Evolutionary conservation across 2,888 invertebrate species (phyloP).

Genomic region (Creontiades dilutus): DNA sequence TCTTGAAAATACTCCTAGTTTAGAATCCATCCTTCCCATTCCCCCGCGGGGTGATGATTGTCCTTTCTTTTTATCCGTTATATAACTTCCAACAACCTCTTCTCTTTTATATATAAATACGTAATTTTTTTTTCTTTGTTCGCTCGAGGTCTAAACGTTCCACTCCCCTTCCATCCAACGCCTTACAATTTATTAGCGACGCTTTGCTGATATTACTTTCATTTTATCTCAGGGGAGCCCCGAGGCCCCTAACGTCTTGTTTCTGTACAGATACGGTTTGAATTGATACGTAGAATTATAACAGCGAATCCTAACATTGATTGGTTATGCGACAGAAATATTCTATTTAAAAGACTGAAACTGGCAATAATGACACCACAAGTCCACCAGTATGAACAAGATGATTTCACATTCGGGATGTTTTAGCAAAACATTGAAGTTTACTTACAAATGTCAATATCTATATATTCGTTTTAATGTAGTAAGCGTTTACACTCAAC

Average conservation of each 20-base stretch:
- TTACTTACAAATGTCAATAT: too few species aligned
- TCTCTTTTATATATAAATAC: neutral
- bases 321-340: too few species aligned
- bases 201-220: slow-evolving; percentile 39
- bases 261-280: neutral
- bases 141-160: neutral
- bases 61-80: slow-evolving; percentile 3
- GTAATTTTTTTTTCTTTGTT: neutral
- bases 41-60: neutral
- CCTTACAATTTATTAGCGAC: neutral
- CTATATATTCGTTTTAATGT: too few species aligned
- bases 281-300: neutral
- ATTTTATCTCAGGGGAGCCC: neutral
- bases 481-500: too few species aligned
- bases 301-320: neutral
- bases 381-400: too few species aligned
- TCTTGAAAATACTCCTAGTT: slow-evolving; percentile 37
- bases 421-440: too few species aligned
- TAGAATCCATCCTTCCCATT: slow-evolving; percentile 22
- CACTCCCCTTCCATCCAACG: neutral
- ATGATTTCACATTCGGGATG: too few species aligned
- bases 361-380: too few species aligned
- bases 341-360: too few species aligned
- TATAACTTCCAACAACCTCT: neutral
- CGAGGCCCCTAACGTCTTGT: neutral